These are phyloP conservation scores for Meiosimyza platycephala DNA, from an alignment of 2,888 invertebrate genomes.

Conservation along the genomic window DNA sequence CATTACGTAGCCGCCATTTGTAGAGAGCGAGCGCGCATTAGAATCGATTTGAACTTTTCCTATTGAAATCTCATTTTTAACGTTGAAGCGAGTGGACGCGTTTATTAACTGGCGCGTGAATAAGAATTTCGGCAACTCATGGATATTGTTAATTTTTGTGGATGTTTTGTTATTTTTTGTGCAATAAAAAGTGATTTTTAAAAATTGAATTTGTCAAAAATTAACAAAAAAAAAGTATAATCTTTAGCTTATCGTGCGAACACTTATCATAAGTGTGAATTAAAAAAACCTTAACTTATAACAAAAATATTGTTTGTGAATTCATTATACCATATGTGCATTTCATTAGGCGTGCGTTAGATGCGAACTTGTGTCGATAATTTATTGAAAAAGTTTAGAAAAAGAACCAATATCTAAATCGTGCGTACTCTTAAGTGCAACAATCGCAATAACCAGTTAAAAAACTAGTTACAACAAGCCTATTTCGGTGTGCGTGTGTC, in stretches of 20 bases:
- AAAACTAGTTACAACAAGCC: too few species aligned
- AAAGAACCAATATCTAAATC: too few species aligned
- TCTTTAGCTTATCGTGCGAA: not conserved
- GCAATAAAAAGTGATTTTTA: not conserved
- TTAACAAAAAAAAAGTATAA: not conserved
- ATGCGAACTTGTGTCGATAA: too few species aligned
- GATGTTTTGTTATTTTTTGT: not conserved
- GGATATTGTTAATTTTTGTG: not conserved
- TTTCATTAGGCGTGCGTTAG: too few species aligned
- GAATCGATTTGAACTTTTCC: slow-evolving; percentile 59
- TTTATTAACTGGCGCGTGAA: slow-evolving; percentile 32
- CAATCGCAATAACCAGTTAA: too few species aligned
- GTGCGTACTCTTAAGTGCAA: too few species aligned
- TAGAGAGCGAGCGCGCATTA: slow-evolving; percentile 45
- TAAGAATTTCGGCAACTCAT: slow-evolving; percentile 1
- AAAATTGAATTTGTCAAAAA: not conserved
- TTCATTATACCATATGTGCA: too few species aligned
- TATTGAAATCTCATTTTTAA: slow-evolving; percentile 50
- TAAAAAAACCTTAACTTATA: too few species aligned
- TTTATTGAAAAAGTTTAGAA: too few species aligned
- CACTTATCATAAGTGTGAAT: too few species aligned
- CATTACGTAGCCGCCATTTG: slow-evolving; percentile 46
- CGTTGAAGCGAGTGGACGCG: slow-evolving; percentile 53
- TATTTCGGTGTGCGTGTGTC: too few species aligned
- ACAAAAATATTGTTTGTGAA: too few species aligned